Evolutionary conservation across 1,140 invertebrate species (phyloP), one percentile per base, ranked within the genome.

Genomic region (Drosophila hydei): DNA sequence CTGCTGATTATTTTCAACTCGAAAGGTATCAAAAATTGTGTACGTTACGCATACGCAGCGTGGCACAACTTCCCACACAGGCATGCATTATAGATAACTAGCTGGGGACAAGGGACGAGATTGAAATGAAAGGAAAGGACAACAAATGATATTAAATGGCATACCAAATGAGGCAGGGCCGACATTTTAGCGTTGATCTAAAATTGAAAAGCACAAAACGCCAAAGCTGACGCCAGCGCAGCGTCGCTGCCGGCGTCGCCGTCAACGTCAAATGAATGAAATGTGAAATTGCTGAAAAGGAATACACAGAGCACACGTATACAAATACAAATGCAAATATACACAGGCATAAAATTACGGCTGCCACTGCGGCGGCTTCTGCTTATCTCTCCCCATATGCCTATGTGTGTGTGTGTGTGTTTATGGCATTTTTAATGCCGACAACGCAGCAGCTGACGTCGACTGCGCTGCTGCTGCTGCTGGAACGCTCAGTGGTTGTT

Each of bases 381-480:
- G 38, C 38, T 33, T 33, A 33, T 33, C 30, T 33, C 30, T 33
- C 2, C 27, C 27, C 2, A 30, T 30, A 30, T 30, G 38, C n/a
- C n/a, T n/a, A n/a, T 43, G 55, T 51, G 45, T 45, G 19, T 67
- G 48, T 85, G 63, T 63, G 77, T 76, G 79, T 70, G 80, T 63
- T 80, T 85, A 80, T 85, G 43, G 76, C 79, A 81, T 84, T 85
- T 84, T 85, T 85, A 84, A 84, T 77, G 73, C 73, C 77, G 59
- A 45, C 58, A 62, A 63, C 58, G 67, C 72, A 63, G 40, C 59
- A 21, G 67, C 65, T 58, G 51, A 8, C 62, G 76, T 55, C 40
- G 54, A 25, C 64, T 38, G 59, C 68, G 75, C 62, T 72, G 72
- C 72, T 45, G 56, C 67, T 40, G 19, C 36, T 52, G 38, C 51